Evolutionary conservation across 2,113 vertebrate species (phyloP), one percentile per base, ranked within the genome.

Genomic region (Poeciliopsis occidentalis): DNA sequence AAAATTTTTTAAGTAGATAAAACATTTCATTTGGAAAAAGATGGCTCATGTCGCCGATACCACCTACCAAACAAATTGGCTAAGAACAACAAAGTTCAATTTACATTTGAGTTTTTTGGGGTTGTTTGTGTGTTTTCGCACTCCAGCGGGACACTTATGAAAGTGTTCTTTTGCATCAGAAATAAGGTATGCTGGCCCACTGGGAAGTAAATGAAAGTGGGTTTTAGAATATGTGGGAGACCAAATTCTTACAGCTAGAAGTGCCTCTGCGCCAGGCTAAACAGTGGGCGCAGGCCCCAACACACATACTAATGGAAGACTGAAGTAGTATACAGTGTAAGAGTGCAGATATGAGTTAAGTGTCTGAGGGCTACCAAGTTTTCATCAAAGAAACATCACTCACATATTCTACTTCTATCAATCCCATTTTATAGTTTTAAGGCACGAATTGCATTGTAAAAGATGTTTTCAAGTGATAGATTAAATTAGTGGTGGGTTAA

Each of bases 51-150:
- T 86, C 73, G 88, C 85, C 67, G 26, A 88, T 86, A 86, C 91
- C 84, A 89, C 88, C 90, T 71, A 85, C 89, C 90, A 84, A 89
- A 93, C 90, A 92, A 94, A 92, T 88, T 91, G 89, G 81, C 67
- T 34, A 62, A 82, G 84, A 94, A 94, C 93, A 94, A 91, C 90
- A 92, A 91, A 91, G 87, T 94, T 92, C 92, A 93, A 92, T 95
- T 85, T 91, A 79, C 79, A 83, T 81, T 82, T 76, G 85, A 82
- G 88, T 91, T 91, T 88, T 89, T 87, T 91, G 7, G 19, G 51
- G 51, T 29, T 94, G 92, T 94, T 92, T 93, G 80, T 91, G 72
- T 88, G 74, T 89, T 89, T 82, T 85, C 88, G 77, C 80, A 87
- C 69, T 82, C 69, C 72, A 80, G 71, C 62, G 69, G 84, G 79